These are phyloP conservation scores for Gryllus bimaculatus DNA, from an alignment of 1,140 invertebrate genomes.

Conservation along the genomic window DNA sequence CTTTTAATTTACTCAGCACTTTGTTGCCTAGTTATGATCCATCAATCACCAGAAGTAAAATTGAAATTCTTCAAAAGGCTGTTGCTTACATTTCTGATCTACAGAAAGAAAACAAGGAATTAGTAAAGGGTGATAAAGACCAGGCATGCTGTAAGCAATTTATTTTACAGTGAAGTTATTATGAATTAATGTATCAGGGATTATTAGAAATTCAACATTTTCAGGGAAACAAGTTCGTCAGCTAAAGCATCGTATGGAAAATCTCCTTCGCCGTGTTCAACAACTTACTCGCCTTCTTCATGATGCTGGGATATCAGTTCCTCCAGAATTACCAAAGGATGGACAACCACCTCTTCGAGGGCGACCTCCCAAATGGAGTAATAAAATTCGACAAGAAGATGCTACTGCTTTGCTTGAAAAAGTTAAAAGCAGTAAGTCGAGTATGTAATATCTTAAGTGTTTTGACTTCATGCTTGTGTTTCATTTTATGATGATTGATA, in stretches of 20 bases:
- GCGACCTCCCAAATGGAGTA: slow-evolving; percentile 37
- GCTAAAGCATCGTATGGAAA: slow-evolving; percentile 29
- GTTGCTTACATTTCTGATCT: slow-evolving; percentile 37
- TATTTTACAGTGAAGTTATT: background rate
- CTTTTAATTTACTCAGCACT: slow-evolving; percentile 36
- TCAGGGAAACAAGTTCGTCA: slow-evolving; percentile 11
- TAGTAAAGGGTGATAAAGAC: slow-evolving; percentile 24
- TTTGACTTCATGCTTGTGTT: background rate
- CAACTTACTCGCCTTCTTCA: slow-evolving; percentile 35
- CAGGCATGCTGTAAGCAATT: slow-evolving; percentile 13
- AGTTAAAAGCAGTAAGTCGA: slow-evolving; percentile 9
- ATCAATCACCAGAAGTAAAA: slow-evolving; percentile 34
- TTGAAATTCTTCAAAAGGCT: slow-evolving; percentile 38
- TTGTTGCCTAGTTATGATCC: slow-evolving; percentile 40
- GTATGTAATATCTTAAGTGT: background rate
- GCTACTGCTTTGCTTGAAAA: slow-evolving; percentile 15
- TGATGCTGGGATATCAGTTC: slow-evolving; percentile 36
- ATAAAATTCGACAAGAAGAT: slow-evolving; percentile 37
- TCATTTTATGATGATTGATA: too few relatives aligned
- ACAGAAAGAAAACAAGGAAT: slow-evolving; percentile 34
- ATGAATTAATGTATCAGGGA: background rate
- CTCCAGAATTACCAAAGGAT: slow-evolving; percentile 23
- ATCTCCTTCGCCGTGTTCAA: slow-evolving; percentile 36
- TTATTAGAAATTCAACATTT: background rate
- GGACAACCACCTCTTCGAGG: slow-evolving; percentile 21